phyloP scores from a whole-genome alignment of 2,113 vertebrate genomes.

The Fregetta grallaria region DNA sequence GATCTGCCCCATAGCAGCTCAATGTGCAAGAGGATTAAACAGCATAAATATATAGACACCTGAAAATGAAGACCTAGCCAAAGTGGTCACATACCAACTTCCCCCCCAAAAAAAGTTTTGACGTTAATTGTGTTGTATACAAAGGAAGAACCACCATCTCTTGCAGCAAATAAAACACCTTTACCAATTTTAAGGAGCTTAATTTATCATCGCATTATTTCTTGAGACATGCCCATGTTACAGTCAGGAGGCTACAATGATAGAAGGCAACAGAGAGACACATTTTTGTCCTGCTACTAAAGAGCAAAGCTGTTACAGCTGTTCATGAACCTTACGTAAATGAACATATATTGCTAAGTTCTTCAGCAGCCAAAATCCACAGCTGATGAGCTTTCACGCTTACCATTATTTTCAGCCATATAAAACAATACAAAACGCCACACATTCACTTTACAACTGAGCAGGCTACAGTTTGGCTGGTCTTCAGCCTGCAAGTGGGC shows the following conservation, averaged over 20 bases:
- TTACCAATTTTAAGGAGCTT: not conserved
- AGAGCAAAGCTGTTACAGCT: not conserved
- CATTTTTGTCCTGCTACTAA: not conserved
- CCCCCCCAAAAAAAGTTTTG: not conserved
- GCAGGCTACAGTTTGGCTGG: not conserved
- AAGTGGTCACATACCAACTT: not conserved
- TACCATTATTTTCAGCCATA: not conserved
- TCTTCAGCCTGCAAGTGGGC: not conserved
- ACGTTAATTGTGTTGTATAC: not conserved
- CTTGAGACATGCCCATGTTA: rapidly evolving
- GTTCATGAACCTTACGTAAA: not conserved
- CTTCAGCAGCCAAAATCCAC: not conserved
- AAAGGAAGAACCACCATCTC: not conserved
- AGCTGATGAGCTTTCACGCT: not conserved
- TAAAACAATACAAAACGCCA: not conserved
- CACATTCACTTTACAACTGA: not conserved
- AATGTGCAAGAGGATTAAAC: not conserved
- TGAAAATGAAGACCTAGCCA: not conserved
- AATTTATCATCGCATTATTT: not conserved
- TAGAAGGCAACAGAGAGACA: not conserved
- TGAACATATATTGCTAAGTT: not conserved
- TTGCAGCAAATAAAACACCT: not conserved
- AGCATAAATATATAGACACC: not conserved
- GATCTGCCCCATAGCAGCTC: not conserved
- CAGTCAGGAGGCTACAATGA: not conserved